Conservation (phyloP, 2,113 vertebrate genomes). For the Girardinichthys multiradiatus region DNA sequence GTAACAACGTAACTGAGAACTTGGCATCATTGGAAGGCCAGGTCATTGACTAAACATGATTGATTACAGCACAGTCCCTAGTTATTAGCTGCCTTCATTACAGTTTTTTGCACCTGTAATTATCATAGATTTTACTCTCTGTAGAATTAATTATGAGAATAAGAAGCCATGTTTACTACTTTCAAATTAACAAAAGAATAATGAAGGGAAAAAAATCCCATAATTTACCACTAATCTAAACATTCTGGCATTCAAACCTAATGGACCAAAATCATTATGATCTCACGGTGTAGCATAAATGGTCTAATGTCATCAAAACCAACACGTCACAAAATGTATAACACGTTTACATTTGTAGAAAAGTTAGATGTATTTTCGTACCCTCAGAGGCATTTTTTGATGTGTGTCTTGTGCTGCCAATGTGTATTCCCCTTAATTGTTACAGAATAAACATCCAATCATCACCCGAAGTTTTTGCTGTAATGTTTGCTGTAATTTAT, state of each 20-base stretch:
- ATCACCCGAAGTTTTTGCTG: not conserved
- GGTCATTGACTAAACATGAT: constrained; percentile 31
- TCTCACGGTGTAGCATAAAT: no score
- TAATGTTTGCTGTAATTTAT: no score
- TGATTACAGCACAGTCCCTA: constrained; percentile 26
- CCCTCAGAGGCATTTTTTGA: no score
- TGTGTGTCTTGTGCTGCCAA: not conserved
- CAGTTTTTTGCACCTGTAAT: not conserved
- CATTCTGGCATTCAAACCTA: no score
- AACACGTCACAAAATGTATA: no score
- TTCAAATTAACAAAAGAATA: not conserved
- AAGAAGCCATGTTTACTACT: not conserved
- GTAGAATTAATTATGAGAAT: not conserved
- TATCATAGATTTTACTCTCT: not conserved
- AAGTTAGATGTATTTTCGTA: not conserved
- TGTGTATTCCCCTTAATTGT: not conserved
- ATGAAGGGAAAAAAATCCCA: not conserved
- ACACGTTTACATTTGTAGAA: no score
- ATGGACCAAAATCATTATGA: not conserved
- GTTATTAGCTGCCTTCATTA: constrained; percentile 3
- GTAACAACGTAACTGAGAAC: constrained; percentile 24
- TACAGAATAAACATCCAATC: not conserved
- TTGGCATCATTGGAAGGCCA: constrained; percentile 48
- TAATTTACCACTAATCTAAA: not conserved
- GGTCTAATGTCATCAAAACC: no score